Evolutionary conservation across 2,113 vertebrate species (phyloP).

Genomic region (Corydoras maculifer): DNA sequence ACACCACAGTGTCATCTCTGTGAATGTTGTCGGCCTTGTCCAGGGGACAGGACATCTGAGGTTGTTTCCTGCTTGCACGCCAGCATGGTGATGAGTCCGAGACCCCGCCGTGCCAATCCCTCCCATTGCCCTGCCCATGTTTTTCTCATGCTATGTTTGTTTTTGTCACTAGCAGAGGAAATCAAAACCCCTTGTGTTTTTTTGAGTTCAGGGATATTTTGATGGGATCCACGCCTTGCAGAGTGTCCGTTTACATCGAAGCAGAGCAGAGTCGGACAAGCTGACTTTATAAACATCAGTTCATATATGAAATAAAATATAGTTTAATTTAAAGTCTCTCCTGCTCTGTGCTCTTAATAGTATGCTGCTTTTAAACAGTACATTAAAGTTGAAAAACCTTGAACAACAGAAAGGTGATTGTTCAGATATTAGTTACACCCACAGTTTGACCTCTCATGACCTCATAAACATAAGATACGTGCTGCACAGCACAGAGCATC

Average conservation of each 20-base stretch:
- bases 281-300: neutral
- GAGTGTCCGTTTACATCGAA: slow-evolving; percentile 36
- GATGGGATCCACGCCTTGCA: slow-evolving; percentile 28
- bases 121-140: slow-evolving; percentile 2
- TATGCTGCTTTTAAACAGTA: too few species aligned
- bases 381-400: too few species aligned
- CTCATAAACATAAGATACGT: too few species aligned
- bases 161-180: slow-evolving; percentile 16
- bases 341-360: too few species aligned
- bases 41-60: slow-evolving; percentile 44
- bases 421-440: too few species aligned
- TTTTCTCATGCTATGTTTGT: slow-evolving; percentile 13
- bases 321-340: too few species aligned
- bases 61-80: slow-evolving; percentile 19
- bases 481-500: too few species aligned
- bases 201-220: slow-evolving; percentile 33
- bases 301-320: neutral
- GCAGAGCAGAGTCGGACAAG: slow-evolving; percentile 5
- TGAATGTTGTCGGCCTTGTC: slow-evolving; percentile 47
- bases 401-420: too few species aligned
- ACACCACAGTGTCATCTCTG: slow-evolving; percentile 58
- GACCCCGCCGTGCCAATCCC: neutral
- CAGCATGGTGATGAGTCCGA: neutral
- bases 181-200: slow-evolving; percentile 18
- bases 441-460: too few species aligned